Conservation (phyloP, 1,140 invertebrate genomes). For the Drosophila santomea region DNA sequence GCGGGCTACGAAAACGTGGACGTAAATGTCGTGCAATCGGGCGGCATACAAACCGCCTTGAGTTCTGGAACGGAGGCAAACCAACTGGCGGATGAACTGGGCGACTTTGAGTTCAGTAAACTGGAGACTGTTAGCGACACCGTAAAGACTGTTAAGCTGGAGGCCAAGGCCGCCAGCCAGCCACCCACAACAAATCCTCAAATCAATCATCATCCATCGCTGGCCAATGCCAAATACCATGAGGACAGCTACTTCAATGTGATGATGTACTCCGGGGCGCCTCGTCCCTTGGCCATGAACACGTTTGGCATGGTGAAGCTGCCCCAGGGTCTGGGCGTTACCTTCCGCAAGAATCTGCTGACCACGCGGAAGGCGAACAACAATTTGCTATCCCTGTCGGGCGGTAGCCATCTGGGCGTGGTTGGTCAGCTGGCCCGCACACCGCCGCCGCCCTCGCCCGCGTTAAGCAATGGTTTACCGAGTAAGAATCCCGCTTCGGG, state of each 20-base stretch:
- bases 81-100: constrained; percentile 57
- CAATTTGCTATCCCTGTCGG: constrained; percentile 59
- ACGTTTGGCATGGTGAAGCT: constrained; percentile 75
- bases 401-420: constrained; percentile 55
- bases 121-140: constrained; percentile 75
- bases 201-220: constrained; percentile 51
- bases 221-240: constrained; percentile 68
- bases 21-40: constrained; percentile 59
- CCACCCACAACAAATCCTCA: constrained; percentile 38
- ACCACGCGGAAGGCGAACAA: constrained; percentile 76
- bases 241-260: constrained; percentile 75
- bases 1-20: constrained; percentile 72
- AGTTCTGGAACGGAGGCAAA: constrained; percentile 15
- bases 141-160: constrained; percentile 78
- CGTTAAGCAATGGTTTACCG: constrained; percentile 50
- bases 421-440: constrained; percentile 63
- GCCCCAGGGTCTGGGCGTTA: constrained; percentile 72
- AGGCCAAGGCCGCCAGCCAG: constrained; percentile 53
- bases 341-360: constrained; percentile 72
- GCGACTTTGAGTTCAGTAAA: constrained; percentile 72
- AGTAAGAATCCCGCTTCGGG: constrained; percentile 34
- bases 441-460: constrained; percentile 42
- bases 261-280: constrained; percentile 71
- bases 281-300: constrained; percentile 75
- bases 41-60: neutral